Conservation (phyloP, 64 coral and sea anemone genomes). For the Acropora tenuis region DNA sequence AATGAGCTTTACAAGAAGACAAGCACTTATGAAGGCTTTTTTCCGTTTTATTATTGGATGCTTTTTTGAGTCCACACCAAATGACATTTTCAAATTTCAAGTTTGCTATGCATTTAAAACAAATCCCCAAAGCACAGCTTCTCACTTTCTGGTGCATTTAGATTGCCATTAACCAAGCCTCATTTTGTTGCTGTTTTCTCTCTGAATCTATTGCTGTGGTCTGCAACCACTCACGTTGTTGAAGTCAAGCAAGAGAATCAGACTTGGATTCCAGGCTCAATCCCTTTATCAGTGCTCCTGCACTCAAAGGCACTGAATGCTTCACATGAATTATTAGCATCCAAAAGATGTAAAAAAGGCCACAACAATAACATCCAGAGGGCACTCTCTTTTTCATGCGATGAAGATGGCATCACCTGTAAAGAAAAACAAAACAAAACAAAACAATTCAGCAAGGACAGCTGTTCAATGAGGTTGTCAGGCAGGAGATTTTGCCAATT, state of each 20-base stretch:
- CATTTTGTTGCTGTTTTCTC: too few species aligned
- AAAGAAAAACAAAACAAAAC: background rate
- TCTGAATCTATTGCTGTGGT: background rate
- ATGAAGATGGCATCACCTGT: conserved; percentile 35
- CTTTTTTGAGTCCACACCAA: too few species aligned
- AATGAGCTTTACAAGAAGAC: too few species aligned
- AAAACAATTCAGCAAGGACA: background rate
- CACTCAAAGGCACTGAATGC: conserved; percentile 37
- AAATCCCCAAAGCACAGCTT: too few species aligned
- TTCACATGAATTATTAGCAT: conserved; percentile 18
- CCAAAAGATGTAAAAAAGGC: conserved; percentile 16
- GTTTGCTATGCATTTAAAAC: too few species aligned
- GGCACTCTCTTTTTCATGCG: conserved; percentile 29
- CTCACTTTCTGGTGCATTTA: too few species aligned
- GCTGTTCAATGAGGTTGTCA: too few species aligned
- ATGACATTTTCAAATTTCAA: too few species aligned
- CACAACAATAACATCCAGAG: conserved; percentile 25
- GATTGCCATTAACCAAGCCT: too few species aligned
- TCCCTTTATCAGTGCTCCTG: conserved; percentile 36
- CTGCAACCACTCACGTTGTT: background rate
- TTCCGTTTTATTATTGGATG: too few species aligned
- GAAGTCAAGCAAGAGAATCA: background rate
- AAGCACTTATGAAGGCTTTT: too few species aligned
- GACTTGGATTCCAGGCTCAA: conserved; percentile 6
- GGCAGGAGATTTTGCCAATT: too few species aligned